Conservation (phyloP, 2,888 invertebrate species). For the Mesorhabditis spiculigera region DNA sequence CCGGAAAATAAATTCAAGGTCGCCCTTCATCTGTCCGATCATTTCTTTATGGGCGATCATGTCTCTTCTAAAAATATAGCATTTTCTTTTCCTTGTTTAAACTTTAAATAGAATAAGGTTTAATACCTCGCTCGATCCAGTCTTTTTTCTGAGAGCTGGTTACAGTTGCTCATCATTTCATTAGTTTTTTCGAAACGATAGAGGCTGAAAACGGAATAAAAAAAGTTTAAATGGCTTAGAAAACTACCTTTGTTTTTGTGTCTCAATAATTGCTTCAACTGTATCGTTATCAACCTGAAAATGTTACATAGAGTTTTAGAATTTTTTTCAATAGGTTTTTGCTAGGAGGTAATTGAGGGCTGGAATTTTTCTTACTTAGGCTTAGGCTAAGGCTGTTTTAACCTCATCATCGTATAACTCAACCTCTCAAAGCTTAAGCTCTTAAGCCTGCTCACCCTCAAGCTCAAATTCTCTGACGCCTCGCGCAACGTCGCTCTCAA, state of each 20-base stretch:
- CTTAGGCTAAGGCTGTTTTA: no score
- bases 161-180: slow-evolving; percentile 96
- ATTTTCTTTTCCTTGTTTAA: neutral
- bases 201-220: slow-evolving; percentile 60
- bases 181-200: slow-evolving; percentile 97
- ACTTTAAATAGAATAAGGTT: no score
- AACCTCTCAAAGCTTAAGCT: no score
- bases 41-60: slow-evolving; percentile 85
- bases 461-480: no score
- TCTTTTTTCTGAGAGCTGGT: slow-evolving; percentile 83
- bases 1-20: slow-evolving; percentile 87
- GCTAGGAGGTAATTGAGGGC: no score
- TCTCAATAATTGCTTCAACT: slow-evolving; percentile 46
- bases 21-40: slow-evolving; percentile 79
- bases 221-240: slow-evolving; percentile 2
- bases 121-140: slow-evolving; percentile 73
- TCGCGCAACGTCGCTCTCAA: no score
- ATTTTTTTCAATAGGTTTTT: no score
- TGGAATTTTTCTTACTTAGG: no score
- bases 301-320: no score
- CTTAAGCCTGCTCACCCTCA: no score
- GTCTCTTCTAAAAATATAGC: slow-evolving; percentile 66
- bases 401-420: no score
- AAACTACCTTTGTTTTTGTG: slow-evolving; percentile 43
- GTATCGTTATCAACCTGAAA: slow-evolving; percentile 47